Evolutionary conservation across 2,113 vertebrate genomes (phyloP).

Genomic region (Pollimyrus isidori): DNA sequence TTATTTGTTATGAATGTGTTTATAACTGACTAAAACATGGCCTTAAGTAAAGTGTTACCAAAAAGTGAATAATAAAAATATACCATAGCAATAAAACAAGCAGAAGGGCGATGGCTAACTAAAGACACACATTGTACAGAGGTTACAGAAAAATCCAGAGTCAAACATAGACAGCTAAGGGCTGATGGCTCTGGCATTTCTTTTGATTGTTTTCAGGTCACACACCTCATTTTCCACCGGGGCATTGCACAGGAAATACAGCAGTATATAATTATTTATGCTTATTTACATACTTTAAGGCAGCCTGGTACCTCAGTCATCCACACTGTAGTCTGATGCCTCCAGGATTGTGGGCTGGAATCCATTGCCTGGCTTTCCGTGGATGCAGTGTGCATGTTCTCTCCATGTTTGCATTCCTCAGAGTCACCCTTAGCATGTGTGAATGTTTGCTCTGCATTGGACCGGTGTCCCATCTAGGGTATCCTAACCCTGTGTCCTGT

Average conservation of each 20-base stretch:
- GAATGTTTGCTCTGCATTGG: not conserved
- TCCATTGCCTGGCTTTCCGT: not conserved
- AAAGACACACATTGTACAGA: not conserved
- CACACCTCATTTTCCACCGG: not conserved
- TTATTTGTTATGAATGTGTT: too few relatives aligned
- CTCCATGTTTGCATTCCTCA: not conserved
- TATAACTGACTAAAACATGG: too few relatives aligned
- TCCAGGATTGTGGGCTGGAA: not conserved
- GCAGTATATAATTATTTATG: not conserved
- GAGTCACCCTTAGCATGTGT: not conserved
- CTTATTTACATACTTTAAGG: not conserved
- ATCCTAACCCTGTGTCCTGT: not conserved
- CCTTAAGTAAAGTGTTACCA: too few relatives aligned
- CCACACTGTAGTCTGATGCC: not conserved
- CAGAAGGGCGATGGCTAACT: not conserved
- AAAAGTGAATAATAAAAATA: not conserved
- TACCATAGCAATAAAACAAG: not conserved
- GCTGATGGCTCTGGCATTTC: not conserved
- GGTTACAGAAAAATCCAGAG: not conserved
- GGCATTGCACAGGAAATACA: not conserved
- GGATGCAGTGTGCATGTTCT: not conserved
- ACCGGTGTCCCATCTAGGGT: not conserved
- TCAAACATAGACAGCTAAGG: not conserved
- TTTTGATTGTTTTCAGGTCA: not conserved
- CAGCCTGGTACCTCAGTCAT: not conserved